phyloP scores from a whole-genome alignment of 92 coral and sea anemone genomes.

The Parazoanthus atlanticus region DNA sequence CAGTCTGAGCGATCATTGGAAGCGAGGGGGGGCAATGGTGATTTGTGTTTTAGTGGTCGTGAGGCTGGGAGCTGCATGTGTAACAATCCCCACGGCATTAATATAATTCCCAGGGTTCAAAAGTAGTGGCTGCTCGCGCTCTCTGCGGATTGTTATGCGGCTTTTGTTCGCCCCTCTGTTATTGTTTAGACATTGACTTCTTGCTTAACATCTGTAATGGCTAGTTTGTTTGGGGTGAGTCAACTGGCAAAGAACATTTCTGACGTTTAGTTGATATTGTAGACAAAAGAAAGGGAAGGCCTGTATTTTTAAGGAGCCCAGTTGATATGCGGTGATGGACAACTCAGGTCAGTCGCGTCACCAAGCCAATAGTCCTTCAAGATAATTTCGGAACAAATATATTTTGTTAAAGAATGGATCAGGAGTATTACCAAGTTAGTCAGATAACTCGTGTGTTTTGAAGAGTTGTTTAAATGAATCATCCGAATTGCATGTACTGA shows the following conservation, averaged over 20 bases:
- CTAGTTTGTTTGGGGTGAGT: constrained; percentile 46
- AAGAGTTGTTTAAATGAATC: neutral
- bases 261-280: constrained; percentile 40
- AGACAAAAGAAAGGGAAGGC: constrained; percentile 45
- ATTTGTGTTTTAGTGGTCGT: constrained; percentile 24
- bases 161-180: constrained; percentile 36
- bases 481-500: neutral
- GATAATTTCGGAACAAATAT: constrained; percentile 50
- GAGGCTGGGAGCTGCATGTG: neutral
- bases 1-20: constrained; percentile 33
- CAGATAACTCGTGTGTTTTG: constrained; percentile 28
- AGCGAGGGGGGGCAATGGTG: constrained; percentile 19
- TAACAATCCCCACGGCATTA: neutral
- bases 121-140: constrained; percentile 16
- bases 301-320: constrained; percentile 32
- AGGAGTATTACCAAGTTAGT: constrained; percentile 18
- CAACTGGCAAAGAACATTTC: constrained; percentile 43
- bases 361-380: constrained; percentile 27
- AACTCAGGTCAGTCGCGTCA: constrained; percentile 33
- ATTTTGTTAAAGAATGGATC: constrained; percentile 33
- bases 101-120: constrained; percentile 39
- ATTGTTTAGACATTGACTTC: constrained; percentile 42
- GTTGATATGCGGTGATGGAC: constrained; percentile 40
- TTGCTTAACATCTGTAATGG: constrained; percentile 42
- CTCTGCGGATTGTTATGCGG: constrained; percentile 2